Evolutionary conservation across 1,140 invertebrate genomes (phyloP), one percentile per base, ranked within the genome.

Genomic region (Calephelis virginiensis): DNA sequence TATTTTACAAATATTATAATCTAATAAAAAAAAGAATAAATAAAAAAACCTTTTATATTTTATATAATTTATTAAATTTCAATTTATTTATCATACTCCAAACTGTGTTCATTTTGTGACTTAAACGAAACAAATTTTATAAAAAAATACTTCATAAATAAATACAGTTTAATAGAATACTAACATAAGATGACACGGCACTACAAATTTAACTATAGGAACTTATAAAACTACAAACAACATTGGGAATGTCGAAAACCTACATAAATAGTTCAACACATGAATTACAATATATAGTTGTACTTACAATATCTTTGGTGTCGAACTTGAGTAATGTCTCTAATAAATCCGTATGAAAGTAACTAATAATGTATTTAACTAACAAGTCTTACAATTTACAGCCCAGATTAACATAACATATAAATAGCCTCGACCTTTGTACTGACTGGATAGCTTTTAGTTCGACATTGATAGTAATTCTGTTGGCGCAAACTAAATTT

Each of bases 171-270:
- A 63, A 71, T 38, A 56, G 60, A 71, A 71, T 49, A 66, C 66
- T 59, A 56, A 28, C 12, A 59, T 37, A 63, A 66, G 56, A 72
- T 64, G 49, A 64, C 37, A 66, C 66, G 65, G 53, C 53, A n/a
- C 28, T 59, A 59, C 53, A 59, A 59, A 59, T 59, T 59, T 59
- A 59, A 63, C 69, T 73, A 74, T 79, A 86, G 83, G 82, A 87
- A 87, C 85, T 64, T 81, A 70, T 69, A 74, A 78, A 75, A 64
- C 72, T 73, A 80, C 68, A 79, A 71, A 73, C 77, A 75, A 77
- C 75, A 77, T 71, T 74, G 77, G 85, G 83, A 87, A 86, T 85
- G 83, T 87, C 80, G 82, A 88, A 80, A 85, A 83, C 83, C 75
- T 68, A 67, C 69, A 67, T 66, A 60, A 59, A 64, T 63, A 64